Conservation (phyloP, 1,140 invertebrate genomes). For the Brevipalpus yothersi region DNA sequence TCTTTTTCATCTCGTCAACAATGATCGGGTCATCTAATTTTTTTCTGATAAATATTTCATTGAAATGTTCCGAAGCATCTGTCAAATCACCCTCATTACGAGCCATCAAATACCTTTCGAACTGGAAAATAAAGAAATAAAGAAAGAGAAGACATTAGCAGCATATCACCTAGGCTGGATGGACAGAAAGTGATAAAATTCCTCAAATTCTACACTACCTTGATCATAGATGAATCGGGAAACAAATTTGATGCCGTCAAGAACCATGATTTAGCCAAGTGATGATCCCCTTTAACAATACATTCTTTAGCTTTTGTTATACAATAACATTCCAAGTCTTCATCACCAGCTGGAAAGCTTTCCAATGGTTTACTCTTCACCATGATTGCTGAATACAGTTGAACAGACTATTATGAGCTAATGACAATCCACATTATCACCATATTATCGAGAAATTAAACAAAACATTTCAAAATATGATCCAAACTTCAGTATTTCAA, state of each 20-base stretch:
- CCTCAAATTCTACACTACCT: background rate
- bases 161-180: background rate
- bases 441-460: too few relatives aligned
- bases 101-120: constrained; percentile 1
- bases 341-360: background rate
- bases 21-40: background rate
- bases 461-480: too few relatives aligned
- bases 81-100: background rate
- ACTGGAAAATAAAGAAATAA: background rate
- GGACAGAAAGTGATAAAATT: background rate
- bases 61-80: background rate
- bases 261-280: constrained; percentile 2
- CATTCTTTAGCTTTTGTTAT: background rate
- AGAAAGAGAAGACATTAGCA: background rate
- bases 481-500: too few relatives aligned
- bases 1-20: background rate
- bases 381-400: background rate
- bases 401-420: too few relatives aligned
- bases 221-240: background rate
- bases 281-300: background rate
- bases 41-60: background rate
- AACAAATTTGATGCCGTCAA: background rate
- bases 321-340: background rate
- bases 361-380: background rate
- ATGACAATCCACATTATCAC: too few relatives aligned